A percentile compares a stretch with the other conserved stretches of the same genome.
Conservation (phyloP, 2,888 invertebrate species). For the Stictocephala bisonia region DNA sequence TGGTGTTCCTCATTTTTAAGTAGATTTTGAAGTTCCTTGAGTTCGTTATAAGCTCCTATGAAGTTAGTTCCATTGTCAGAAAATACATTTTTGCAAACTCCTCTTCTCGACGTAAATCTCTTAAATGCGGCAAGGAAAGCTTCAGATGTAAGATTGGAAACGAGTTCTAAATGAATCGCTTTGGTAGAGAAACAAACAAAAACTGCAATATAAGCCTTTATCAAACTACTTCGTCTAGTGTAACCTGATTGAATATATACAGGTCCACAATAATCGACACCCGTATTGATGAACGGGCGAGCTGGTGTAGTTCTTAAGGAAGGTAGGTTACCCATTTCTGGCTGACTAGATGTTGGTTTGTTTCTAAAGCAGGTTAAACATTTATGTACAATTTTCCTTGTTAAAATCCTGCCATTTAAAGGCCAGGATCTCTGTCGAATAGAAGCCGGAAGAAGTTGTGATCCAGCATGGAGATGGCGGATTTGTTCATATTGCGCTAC, state of each 20-base stretch:
- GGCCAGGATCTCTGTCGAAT: slow-evolving; percentile 56
- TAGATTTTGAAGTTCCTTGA: neutral
- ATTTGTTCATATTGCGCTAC: too few species aligned
- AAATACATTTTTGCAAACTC: slow-evolving; percentile 56
- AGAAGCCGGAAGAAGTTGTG: slow-evolving; percentile 52
- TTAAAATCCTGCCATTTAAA: slow-evolving; percentile 50
- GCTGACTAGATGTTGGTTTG: neutral
- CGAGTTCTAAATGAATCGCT: slow-evolving; percentile 61
- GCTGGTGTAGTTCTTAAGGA: slow-evolving; percentile 42
- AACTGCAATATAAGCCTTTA: slow-evolving; percentile 55
- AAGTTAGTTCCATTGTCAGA: slow-evolving; percentile 62
- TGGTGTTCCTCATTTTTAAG: neutral
- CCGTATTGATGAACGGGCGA: slow-evolving; percentile 50
- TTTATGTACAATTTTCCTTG: slow-evolving; percentile 48
- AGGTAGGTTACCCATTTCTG: slow-evolving; percentile 44
- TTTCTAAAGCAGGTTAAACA: slow-evolving; percentile 45
- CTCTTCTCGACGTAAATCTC: slow-evolving; percentile 60
- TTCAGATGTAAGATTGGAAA: slow-evolving; percentile 59
- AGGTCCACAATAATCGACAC: slow-evolving; percentile 56
- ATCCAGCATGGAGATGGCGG: slow-evolving; percentile 51
- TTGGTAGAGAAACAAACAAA: slow-evolving; percentile 61
- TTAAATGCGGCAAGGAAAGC: slow-evolving; percentile 60
- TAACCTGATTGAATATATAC: slow-evolving; percentile 36
- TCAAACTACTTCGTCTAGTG: neutral
- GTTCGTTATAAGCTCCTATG: slow-evolving; percentile 56